These are phyloP conservation scores for Cyclina sinensis DNA, from an alignment of 1,140 invertebrate species.

Conservation along the genomic window DNA sequence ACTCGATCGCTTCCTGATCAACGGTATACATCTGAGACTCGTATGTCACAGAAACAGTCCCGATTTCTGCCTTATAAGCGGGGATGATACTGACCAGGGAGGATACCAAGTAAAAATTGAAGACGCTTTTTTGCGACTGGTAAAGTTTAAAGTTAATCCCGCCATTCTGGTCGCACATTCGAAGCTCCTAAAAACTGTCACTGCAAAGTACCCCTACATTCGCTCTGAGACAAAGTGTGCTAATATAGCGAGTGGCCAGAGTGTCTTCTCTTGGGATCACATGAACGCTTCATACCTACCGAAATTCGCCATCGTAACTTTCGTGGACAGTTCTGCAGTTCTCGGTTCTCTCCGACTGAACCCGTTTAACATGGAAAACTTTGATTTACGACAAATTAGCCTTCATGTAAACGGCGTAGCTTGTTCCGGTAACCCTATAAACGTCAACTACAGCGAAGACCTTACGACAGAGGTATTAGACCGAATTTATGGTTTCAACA, in stretches of 20 bases:
- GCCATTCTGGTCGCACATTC: constrained; percentile 41
- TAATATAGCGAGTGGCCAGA: constrained; percentile 37
- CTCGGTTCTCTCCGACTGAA: constrained; percentile 31
- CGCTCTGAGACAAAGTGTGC: constrained; percentile 12
- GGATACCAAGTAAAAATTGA: constrained; percentile 38
- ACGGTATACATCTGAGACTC: constrained; percentile 49
- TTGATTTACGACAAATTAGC: constrained; percentile 38
- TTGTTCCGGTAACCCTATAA: constrained; percentile 51
- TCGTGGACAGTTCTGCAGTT: constrained; percentile 11
- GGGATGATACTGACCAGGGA: neutral
- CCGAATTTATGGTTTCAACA: neutral
- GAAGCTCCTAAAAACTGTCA: constrained; percentile 8
- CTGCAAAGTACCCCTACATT: constrained; percentile 39
- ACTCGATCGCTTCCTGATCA: constrained; percentile 51
- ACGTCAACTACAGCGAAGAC: constrained; percentile 32
- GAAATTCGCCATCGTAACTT: constrained; percentile 29
- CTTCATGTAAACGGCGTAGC: constrained; percentile 51
- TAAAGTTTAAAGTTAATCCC: constrained; percentile 48
- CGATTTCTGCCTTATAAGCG: constrained; percentile 20
- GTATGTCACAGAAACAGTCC: constrained; percentile 12
- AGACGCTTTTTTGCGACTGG: constrained; percentile 9
- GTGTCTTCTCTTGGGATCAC: constrained; percentile 57
- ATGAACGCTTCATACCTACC: constrained; percentile 38
- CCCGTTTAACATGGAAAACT: constrained; percentile 63
- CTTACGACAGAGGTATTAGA: neutral